These are phyloP conservation scores for Megaptera novaeangliae DNA, from an alignment of 2,113 vertebrate genomes.

Conservation along the genomic window DNA sequence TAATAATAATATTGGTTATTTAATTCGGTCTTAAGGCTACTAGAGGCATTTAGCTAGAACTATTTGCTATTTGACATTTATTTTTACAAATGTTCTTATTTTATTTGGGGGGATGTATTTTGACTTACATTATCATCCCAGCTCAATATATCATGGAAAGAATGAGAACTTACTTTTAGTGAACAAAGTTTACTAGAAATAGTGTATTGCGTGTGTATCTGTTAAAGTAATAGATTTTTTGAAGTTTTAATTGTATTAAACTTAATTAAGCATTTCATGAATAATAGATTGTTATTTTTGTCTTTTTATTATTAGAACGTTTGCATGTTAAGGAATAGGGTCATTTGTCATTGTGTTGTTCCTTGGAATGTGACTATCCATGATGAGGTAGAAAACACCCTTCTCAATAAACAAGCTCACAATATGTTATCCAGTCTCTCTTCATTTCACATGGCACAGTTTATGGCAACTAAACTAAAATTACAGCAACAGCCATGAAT, in stretches of 20 bases:
- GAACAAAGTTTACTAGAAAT: background rate
- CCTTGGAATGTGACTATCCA: background rate
- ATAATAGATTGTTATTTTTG: background rate
- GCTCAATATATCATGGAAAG: background rate
- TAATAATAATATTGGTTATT: background rate
- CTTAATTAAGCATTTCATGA: background rate
- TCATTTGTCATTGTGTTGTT: background rate
- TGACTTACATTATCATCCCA: background rate
- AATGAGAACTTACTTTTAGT: background rate
- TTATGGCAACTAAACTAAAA: background rate
- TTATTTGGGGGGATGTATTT: background rate
- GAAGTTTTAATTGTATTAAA: background rate
- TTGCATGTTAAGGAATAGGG: background rate
- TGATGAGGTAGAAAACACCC: background rate
- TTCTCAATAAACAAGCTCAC: background rate
- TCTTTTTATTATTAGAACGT: background rate
- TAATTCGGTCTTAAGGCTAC: background rate
- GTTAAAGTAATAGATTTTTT: background rate
- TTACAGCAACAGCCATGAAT: background rate
- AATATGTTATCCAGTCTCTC: background rate
- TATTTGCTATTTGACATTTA: background rate
- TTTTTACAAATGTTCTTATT: background rate
- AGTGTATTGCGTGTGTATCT: background rate
- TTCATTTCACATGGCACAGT: background rate
- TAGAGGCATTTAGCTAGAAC: background rate